A percentile compares a stretch with the other conserved stretches of the same genome.
Conservation (phyloP, 2,113 vertebrate genomes). For the Phasianus colchicus region DNA sequence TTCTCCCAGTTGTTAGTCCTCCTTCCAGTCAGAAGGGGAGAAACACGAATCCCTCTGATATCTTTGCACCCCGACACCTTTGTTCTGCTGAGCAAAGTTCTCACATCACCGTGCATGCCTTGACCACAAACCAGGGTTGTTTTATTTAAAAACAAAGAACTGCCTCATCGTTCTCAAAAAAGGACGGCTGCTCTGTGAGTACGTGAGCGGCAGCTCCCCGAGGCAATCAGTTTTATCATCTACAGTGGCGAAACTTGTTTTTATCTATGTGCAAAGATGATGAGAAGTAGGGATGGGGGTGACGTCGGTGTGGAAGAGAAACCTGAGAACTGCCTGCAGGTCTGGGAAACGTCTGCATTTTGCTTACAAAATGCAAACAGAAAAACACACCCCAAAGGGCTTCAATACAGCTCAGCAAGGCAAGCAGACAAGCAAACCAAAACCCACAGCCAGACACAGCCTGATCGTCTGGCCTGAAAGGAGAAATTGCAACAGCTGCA, state of each 20-base stretch:
- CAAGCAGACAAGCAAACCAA: background rate
- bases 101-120: background rate
- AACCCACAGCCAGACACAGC: background rate
- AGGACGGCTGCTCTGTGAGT: background rate
- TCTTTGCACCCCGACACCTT: background rate
- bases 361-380: background rate
- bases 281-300: background rate
- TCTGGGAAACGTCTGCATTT: background rate
- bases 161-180: background rate
- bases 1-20: background rate
- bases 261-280: background rate
- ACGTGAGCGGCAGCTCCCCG: background rate
- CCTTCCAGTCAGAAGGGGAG: background rate
- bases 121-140: background rate
- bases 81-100: background rate
- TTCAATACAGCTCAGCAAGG: background rate
- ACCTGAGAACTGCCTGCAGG: background rate
- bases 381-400: background rate
- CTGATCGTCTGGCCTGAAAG: background rate
- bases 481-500: background rate
- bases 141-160: background rate
- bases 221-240: fast-evolving
- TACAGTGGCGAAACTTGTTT: background rate
- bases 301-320: background rate
- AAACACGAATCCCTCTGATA: background rate